Evolutionary conservation across 2,888 invertebrate species (phyloP).

Genomic region (Meiosimyza decipiens): DNA sequence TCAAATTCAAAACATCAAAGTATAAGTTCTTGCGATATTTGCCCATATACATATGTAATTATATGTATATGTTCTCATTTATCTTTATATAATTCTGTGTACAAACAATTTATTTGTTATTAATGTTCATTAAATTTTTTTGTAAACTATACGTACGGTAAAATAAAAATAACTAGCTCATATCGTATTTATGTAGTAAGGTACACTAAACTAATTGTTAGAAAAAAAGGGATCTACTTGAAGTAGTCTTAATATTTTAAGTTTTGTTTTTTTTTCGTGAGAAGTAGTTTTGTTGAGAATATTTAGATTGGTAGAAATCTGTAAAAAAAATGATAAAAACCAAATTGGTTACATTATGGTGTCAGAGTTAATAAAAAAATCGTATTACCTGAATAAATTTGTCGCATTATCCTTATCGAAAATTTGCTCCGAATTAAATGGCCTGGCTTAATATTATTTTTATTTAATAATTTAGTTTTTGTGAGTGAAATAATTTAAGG

Average conservation of each 20-base stretch:
- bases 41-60: too few relatives aligned
- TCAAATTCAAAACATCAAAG: too few relatives aligned
- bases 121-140: not conserved
- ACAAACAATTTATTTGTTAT: conserved; percentile 26
- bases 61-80: not conserved
- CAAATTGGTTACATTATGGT: too few relatives aligned
- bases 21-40: too few relatives aligned
- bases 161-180: conserved; percentile 22
- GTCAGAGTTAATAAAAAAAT: not conserved
- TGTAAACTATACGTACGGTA: conserved; percentile 21
- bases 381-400: not conserved
- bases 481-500: too few relatives aligned
- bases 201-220: conserved; percentile 26
- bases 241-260: conserved; percentile 18
- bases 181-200: conserved; percentile 16
- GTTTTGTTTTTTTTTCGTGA: not conserved
- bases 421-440: too few relatives aligned
- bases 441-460: too few relatives aligned
- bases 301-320: conserved; percentile 11
- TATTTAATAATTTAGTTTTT: too few relatives aligned
- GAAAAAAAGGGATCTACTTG: conserved; percentile 23
- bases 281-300: conserved; percentile 10
- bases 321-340: too few relatives aligned
- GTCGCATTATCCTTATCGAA: too few relatives aligned
- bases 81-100: conserved; percentile 22